Evolutionary conservation across 35 echinoderm and acorn worm genomes (phyloP).

Genomic region (Stichopus chloronotus): DNA sequence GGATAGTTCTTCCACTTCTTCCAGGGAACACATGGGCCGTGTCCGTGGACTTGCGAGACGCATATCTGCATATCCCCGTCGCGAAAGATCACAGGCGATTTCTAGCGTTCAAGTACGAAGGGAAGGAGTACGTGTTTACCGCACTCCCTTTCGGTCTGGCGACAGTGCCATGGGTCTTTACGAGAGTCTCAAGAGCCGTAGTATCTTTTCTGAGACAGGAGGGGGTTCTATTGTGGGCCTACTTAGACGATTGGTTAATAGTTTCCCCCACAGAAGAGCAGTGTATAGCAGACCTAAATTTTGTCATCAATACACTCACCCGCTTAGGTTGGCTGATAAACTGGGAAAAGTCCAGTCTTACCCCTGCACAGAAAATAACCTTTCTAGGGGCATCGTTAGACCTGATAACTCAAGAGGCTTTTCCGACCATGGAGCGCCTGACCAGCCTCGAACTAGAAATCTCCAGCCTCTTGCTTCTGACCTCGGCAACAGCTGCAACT

Average conservation of each 20-base stretch:
- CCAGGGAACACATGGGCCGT: too few species aligned
- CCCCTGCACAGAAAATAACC: not conserved
- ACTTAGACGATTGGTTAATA: slow-evolving; percentile 36
- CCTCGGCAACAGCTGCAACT: too few species aligned
- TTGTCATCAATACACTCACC: slow-evolving; percentile 3
- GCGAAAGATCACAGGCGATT: too few species aligned
- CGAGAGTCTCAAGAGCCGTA: not conserved
- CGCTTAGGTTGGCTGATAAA: slow-evolving; percentile 13
- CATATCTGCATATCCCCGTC: too few species aligned
- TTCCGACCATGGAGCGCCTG: not conserved
- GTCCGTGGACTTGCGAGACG: too few species aligned
- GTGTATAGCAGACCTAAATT: not conserved
- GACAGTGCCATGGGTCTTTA: not conserved
- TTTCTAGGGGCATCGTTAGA: slow-evolving; percentile 22
- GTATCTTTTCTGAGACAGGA: not conserved
- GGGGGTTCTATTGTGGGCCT: too few species aligned
- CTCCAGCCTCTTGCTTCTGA: not conserved
- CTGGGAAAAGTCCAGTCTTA: slow-evolving; percentile 1
- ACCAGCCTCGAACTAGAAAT: not conserved
- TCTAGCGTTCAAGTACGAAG: too few species aligned
- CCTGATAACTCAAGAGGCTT: not conserved
- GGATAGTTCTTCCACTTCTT: too few species aligned
- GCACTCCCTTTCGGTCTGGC: too few species aligned
- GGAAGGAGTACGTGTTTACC: too few species aligned
- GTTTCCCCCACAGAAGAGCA: not conserved